phyloP scores from a whole-genome alignment of 30 jellyfish, hydroid and myxozoan genomes.

The Aurelia aurita complex sp. Pacific region DNA sequence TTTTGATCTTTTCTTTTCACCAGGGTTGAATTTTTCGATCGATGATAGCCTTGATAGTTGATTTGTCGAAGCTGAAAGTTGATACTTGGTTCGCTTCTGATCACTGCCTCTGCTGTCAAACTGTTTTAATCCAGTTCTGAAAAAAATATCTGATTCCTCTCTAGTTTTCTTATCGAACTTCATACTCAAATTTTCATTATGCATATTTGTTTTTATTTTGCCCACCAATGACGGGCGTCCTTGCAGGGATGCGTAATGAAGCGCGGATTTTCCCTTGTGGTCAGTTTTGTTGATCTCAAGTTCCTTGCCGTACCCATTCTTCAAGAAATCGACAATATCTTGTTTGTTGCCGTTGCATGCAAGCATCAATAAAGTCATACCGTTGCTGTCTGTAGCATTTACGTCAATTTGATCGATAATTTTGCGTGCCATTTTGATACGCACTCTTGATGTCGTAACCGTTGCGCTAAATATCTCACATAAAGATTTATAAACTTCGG shows the following conservation, averaged over 20 bases:
- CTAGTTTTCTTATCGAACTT: background rate
- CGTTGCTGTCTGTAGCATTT: constrained; percentile 20
- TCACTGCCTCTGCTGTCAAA: constrained; percentile 8
- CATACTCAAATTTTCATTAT: background rate
- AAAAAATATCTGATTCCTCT: background rate
- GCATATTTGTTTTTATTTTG: constrained; percentile 6
- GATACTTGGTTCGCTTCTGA: constrained; percentile 11
- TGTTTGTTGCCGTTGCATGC: constrained; percentile 53
- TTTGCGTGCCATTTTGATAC: constrained; percentile 30
- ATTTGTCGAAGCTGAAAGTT: background rate
- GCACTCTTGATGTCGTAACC: background rate
- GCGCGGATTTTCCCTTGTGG: constrained; percentile 60
- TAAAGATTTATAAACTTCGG: constrained; percentile 24
- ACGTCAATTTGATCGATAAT: background rate
- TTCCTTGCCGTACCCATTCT: constrained; percentile 2
- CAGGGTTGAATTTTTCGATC: background rate
- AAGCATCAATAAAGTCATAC: constrained; percentile 41
- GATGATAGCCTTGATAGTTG: background rate
- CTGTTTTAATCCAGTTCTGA: constrained; percentile 32
- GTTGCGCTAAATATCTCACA: constrained; percentile 34
- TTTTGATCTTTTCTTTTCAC: background rate
- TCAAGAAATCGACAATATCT: constrained; percentile 29
- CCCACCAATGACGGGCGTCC: constrained; percentile 44
- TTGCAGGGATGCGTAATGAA: constrained; percentile 69
- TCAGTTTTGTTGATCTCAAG: constrained; percentile 26